These are phyloP conservation scores for Galendromus occidentalis DNA, from an alignment of 1,140 invertebrate species.

Conservation along the genomic window DNA sequence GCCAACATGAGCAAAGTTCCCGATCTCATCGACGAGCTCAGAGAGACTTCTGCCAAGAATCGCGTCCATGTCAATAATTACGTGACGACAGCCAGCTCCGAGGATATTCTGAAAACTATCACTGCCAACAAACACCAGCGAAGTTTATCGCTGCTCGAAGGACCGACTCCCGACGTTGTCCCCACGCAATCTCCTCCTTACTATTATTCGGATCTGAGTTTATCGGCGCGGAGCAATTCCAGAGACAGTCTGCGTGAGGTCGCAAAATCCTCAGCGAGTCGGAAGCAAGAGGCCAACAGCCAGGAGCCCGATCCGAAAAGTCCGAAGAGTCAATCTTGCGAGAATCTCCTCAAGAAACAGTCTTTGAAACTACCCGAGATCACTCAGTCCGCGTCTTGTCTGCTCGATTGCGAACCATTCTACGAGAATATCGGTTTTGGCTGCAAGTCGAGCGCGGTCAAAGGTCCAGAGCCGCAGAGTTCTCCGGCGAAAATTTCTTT, in stretches of 20 bases:
- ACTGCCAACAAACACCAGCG: background rate
- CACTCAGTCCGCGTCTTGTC: background rate
- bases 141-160: background rate
- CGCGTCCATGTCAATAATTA: background rate
- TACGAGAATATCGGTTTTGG: slow-evolving; percentile 2
- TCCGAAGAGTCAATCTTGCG: background rate
- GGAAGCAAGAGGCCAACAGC: background rate
- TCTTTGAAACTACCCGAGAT: background rate
- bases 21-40: slow-evolving; percentile 1
- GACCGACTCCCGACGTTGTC: background rate
- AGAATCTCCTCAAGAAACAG: slow-evolving; percentile 3
- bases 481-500: background rate
- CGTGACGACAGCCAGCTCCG: background rate
- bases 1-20: background rate
- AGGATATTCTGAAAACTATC: background rate
- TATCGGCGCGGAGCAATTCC: background rate
- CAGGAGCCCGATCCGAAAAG: background rate
- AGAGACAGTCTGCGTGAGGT: background rate
- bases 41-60: background rate
- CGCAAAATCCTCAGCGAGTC: background rate
- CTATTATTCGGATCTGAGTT: background rate
- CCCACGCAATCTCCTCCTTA: slow-evolving; percentile 5
- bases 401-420: background rate
- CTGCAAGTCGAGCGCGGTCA: background rate
- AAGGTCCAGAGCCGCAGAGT: slow-evolving; percentile 4